These are phyloP conservation scores for Channa maculata DNA, from an alignment of 2,113 vertebrate species.

Conservation along the genomic window DNA sequence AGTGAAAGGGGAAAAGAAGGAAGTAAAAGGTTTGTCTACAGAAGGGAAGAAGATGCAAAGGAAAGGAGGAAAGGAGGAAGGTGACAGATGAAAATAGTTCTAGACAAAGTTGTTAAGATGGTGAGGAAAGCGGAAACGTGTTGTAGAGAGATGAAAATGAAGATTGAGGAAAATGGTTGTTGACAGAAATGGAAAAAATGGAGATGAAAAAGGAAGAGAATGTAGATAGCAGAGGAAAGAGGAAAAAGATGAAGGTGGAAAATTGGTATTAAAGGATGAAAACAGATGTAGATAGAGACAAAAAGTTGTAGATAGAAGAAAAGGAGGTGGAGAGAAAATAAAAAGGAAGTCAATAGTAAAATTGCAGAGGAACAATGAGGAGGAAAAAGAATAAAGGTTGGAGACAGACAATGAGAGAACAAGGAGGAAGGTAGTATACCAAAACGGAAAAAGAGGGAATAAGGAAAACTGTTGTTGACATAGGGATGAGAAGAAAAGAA, in stretches of 20 bases:
- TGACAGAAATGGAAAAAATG: not conserved
- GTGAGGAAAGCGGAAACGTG: not conserved
- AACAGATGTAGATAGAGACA: not conserved
- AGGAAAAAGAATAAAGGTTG: no score
- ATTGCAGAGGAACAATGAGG: not conserved
- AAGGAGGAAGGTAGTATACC: not conserved
- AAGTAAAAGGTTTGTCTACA: not conserved
- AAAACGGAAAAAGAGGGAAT: not conserved
- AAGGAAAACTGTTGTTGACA: not conserved
- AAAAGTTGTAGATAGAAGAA: not conserved
- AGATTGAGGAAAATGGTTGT: not conserved
- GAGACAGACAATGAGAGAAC: not conserved
- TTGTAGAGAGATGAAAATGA: not conserved
- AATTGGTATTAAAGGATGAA: no score
- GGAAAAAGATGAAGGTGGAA: not conserved
- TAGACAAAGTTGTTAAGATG: no score
- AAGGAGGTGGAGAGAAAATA: not conserved
- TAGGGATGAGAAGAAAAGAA: slow-evolving; percentile 40
- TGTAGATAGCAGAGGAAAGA: not conserved
- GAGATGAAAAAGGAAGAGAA: not conserved
- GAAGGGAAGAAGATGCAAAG: not conserved
- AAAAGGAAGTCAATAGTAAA: no score
- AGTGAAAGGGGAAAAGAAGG: slow-evolving; percentile 10
- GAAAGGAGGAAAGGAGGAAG: not conserved
- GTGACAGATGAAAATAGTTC: not conserved